phyloP scores from a whole-genome alignment of 1,140 invertebrate species.

The Hesperophylax magnus region DNA sequence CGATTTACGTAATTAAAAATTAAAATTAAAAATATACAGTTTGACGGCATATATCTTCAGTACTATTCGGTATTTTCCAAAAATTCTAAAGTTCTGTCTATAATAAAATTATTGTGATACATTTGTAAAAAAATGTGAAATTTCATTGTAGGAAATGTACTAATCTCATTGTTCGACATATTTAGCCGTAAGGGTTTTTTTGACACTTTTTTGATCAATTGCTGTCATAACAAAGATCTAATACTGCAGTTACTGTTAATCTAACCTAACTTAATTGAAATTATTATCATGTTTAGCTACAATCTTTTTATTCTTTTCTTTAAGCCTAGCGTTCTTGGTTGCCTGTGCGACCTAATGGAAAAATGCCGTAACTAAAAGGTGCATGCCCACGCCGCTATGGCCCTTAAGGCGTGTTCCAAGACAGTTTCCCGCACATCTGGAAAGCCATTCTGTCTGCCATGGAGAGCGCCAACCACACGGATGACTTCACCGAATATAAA shows the following conservation, averaged over 20 bases:
- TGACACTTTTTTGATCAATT: background rate
- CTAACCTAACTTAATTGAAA: too few relatives aligned
- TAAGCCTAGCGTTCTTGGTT: conserved; percentile 66
- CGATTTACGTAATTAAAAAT: too few relatives aligned
- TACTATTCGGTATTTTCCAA: too few relatives aligned
- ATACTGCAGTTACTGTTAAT: too few relatives aligned
- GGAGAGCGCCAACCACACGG: conserved; percentile 81
- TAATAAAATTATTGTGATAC: too few relatives aligned
- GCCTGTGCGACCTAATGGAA: conserved; percentile 68
- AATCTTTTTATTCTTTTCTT: background rate
- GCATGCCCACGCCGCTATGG: conserved; percentile 85
- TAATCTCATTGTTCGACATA: too few relatives aligned
- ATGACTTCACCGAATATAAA: conserved; percentile 84
- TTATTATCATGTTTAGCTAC: background rate
- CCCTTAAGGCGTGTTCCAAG: conserved; percentile 74
- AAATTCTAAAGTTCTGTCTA: too few relatives aligned
- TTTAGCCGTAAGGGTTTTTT: background rate
- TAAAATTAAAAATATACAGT: too few relatives aligned
- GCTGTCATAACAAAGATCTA: background rate
- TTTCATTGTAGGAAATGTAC: too few relatives aligned
- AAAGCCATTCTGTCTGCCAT: conserved; percentile 77
- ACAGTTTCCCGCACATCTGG: conserved; percentile 77
- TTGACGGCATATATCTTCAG: too few relatives aligned
- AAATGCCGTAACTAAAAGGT: conserved; percentile 77
- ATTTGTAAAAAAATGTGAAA: too few relatives aligned